A percentile compares a stretch with the other conserved stretches of the same genome.
Conservation (phyloP, 2,113 vertebrate species). For the Hystrix cristata region DNA sequence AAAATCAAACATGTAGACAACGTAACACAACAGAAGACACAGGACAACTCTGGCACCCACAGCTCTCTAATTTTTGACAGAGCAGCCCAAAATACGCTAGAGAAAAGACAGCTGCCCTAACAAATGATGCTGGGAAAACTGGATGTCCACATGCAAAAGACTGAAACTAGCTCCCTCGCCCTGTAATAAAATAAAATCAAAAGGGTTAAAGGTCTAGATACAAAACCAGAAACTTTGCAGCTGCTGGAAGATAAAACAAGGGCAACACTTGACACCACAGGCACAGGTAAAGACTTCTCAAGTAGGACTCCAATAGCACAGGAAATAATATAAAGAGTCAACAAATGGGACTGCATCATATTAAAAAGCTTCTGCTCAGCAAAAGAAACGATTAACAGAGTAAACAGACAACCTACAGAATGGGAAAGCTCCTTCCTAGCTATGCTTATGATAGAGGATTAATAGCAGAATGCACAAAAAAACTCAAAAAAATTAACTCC, state of each 20-base stretch:
- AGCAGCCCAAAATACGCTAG: not conserved
- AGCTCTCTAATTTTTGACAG: not conserved
- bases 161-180: not conserved
- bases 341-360: too few relatives aligned
- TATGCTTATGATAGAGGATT: too few relatives aligned
- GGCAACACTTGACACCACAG: not conserved
- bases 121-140: not conserved
- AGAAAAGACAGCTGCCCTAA: not conserved
- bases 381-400: too few relatives aligned
- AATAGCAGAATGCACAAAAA: too few relatives aligned
- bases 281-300: too few relatives aligned
- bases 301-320: too few relatives aligned
- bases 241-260: not conserved
- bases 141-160: not conserved
- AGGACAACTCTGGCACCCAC: not conserved
- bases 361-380: too few relatives aligned
- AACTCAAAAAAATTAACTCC: too few relatives aligned
- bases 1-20: not conserved
- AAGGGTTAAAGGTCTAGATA: not conserved
- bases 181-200: not conserved
- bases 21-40: not conserved
- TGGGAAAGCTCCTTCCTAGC: too few relatives aligned
- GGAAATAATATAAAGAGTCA: too few relatives aligned
- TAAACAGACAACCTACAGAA: too few relatives aligned
- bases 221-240: not conserved